Evolutionary conservation across 2,113 vertebrate genomes (phyloP).

Genomic region (Pachypanchax playfairii): DNA sequence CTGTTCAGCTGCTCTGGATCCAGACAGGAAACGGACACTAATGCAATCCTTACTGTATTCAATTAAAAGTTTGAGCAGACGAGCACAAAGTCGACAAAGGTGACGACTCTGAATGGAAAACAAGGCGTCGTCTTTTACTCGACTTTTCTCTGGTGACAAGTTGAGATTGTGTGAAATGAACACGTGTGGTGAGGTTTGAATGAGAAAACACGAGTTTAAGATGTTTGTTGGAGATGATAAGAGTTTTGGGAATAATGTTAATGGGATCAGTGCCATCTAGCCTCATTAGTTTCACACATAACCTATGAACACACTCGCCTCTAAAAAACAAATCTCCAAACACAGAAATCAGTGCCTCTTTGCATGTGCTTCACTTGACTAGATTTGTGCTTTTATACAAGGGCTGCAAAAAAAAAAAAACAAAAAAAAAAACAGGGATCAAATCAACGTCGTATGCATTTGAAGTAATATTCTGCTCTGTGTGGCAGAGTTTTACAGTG

Average conservation of each 20-base stretch:
- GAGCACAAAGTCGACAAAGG: not conserved
- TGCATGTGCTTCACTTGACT: constrained; percentile 34
- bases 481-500: constrained; percentile 1
- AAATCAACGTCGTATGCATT: constrained; percentile 17
- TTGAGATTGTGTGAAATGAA: constrained; percentile 11
- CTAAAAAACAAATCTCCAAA: constrained; percentile 13
- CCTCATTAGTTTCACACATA: constrained; percentile 30
- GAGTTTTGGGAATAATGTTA: constrained; percentile 26
- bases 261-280: constrained; percentile 63
- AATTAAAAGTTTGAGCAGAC: constrained; percentile 6
- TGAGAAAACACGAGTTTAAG: not conserved
- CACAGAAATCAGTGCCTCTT: constrained; percentile 59
- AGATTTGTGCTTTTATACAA: constrained; percentile 41
- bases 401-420: constrained; percentile 50
- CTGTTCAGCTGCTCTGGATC: constrained; percentile 31
- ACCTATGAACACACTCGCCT: constrained; percentile 31
- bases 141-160: constrained; percentile 7
- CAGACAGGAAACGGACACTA: constrained; percentile 14
- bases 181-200: constrained; percentile 13
- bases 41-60: constrained; percentile 28
- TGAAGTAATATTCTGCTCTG: constrained; percentile 21
- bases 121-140: not conserved
- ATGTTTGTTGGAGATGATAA: constrained; percentile 50
- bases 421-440: constrained; percentile 11
- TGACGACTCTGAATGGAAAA: constrained; percentile 13